Conservation (phyloP, 37 sponge, comb jelly and placozoan genomes). For the Spongilla lacustris region DNA sequence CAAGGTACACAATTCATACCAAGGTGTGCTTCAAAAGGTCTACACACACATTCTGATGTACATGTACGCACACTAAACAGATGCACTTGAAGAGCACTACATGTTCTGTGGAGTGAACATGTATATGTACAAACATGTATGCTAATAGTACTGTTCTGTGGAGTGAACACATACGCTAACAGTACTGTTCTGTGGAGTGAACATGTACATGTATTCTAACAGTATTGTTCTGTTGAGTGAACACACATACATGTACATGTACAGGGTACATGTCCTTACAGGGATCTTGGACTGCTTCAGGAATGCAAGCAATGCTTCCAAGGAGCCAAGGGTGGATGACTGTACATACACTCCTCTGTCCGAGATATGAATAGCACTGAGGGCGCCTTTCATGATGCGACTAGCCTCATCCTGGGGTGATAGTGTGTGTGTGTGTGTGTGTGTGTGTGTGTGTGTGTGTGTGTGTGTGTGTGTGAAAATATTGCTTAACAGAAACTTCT, state of each 20-base stretch:
- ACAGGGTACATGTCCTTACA: conserved; percentile 36
- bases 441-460: background rate
- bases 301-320: conserved; percentile 96
- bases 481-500: background rate
- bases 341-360: conserved; percentile 98
- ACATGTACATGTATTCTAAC: too few relatives aligned
- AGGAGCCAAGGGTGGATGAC: conserved; percentile 95
- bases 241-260: background rate
- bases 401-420: conserved; percentile 66
- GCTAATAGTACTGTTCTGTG: too few relatives aligned
- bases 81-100: too few relatives aligned
- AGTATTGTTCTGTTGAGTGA: too few relatives aligned
- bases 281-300: conserved; percentile 95
- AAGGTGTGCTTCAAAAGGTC: background rate
- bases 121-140: too few relatives aligned
- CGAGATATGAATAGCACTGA: conserved; percentile 82
- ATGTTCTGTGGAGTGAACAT: too few relatives aligned
- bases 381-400: conserved; percentile 51
- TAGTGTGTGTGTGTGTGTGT: too few relatives aligned
- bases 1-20: background rate
- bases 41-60: conserved; percentile 3
- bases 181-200: too few relatives aligned
- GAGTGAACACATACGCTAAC: too few relatives aligned
- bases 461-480: background rate
- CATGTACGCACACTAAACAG: too few relatives aligned